Evolutionary conservation across 2,888 invertebrate species (phyloP).

Genomic region (Acanthococcus lagerstroemiae): DNA sequence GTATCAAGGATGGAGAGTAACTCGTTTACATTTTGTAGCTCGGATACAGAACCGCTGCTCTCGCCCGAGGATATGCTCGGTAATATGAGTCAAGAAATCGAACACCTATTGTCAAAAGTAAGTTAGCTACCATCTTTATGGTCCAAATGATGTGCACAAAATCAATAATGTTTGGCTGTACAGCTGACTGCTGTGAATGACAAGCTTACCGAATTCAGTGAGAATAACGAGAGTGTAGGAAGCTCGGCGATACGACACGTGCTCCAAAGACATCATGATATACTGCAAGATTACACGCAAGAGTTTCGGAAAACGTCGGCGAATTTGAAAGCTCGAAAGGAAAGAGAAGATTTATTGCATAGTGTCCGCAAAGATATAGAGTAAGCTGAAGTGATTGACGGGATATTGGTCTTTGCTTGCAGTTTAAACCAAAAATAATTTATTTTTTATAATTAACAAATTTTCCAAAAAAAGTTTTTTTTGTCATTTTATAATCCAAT

Average conservation of each 20-base stretch:
- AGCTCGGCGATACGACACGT: constrained; percentile 81
- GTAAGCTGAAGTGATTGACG: too few species aligned
- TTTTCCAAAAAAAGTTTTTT: too few species aligned
- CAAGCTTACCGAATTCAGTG: constrained; percentile 71
- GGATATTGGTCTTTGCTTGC: too few species aligned
- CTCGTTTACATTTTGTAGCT: constrained; percentile 10
- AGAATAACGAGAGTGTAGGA: constrained; percentile 55
- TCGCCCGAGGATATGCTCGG: constrained; percentile 86
- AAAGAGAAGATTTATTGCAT: constrained; percentile 76
- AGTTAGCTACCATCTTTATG: constrained; percentile 14
- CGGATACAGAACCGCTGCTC: constrained; percentile 70
- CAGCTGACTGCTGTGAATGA: constrained; percentile 65
- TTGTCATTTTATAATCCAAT: too few species aligned
- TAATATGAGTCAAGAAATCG: constrained; percentile 83
- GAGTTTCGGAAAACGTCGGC: constrained; percentile 85
- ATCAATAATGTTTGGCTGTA: background rate
- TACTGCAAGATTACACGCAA: constrained; percentile 83
- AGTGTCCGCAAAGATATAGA: constrained; percentile 50
- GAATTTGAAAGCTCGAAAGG: constrained; percentile 63
- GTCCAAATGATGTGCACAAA: background rate
- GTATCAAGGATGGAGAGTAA: background rate
- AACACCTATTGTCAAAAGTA: constrained; percentile 73
- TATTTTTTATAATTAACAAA: too few species aligned
- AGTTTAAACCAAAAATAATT: too few species aligned
- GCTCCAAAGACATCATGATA: constrained; percentile 88